phyloP scores from a whole-genome alignment of 2,888 invertebrate genomes.

The Oxyscelio sp. region DNA sequence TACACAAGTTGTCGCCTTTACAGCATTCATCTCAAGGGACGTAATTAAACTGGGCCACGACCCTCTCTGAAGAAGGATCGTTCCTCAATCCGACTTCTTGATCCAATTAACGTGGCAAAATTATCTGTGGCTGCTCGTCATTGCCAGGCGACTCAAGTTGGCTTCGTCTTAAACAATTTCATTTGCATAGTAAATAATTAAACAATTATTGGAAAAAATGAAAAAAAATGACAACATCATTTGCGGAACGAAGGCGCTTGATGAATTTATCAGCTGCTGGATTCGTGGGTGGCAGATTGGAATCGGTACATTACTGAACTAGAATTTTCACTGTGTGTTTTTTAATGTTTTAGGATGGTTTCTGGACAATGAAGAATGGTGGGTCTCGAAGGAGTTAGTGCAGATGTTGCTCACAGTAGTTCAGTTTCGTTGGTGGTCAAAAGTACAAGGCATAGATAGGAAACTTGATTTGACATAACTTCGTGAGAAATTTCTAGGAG shows the following conservation, averaged over 20 bases:
- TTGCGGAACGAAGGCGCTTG: slow-evolving; percentile 48
- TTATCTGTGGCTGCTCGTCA: slow-evolving; percentile 82
- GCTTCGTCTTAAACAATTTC: slow-evolving; percentile 86
- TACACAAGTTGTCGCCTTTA: slow-evolving; percentile 77
- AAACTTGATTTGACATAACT: too few relatives aligned
- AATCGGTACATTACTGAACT: slow-evolving; percentile 21
- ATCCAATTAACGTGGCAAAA: slow-evolving; percentile 88
- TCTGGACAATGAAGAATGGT: background rate
- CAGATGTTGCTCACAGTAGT: background rate
- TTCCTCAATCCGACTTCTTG: slow-evolving; percentile 87
- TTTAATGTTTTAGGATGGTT: background rate
- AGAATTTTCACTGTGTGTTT: background rate
- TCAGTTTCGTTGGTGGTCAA: background rate
- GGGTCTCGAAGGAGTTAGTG: background rate
- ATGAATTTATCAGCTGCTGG: slow-evolving; percentile 59
- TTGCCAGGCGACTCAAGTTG: slow-evolving; percentile 77
- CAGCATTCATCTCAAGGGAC: slow-evolving; percentile 83
- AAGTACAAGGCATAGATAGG: background rate
- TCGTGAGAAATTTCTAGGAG: too few relatives aligned
- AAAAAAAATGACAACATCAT: slow-evolving; percentile 62
- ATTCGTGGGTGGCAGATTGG: slow-evolving; percentile 55
- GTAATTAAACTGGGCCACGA: slow-evolving; percentile 86
- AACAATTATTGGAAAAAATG: too few relatives aligned
- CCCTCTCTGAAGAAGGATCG: slow-evolving; percentile 82
- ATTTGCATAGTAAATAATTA: slow-evolving; percentile 88